Evolutionary conservation across 30 jellyfish, hydroid and myxozoan genomes (phyloP), one percentile per base, ranked within the genome.

Genomic region (Aurelia aurita complex sp. Pacific): DNA sequence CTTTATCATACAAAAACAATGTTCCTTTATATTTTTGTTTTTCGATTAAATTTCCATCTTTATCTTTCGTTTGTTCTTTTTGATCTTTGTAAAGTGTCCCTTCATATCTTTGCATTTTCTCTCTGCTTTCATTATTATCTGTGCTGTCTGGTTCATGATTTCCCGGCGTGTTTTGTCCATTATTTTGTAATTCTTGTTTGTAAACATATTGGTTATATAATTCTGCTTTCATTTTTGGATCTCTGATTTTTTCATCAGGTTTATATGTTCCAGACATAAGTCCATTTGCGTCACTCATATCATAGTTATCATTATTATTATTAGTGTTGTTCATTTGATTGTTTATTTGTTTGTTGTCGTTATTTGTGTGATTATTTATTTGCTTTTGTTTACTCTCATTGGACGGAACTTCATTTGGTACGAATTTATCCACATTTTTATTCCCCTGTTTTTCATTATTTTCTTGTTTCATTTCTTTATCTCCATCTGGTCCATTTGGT

Each of bases 21-120:
- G 91, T 82, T 10, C 91, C 91, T 71, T 70, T 82, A 40, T 82
- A 82, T 73, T 71, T 82, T 40, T 82, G 91, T 62, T 82, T 82
- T 65, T 70, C 91, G 18, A 82, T 54, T 54, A 82, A 64, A 42
- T 82, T 82, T 3, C 91, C 91, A 34, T 42, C 38, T 23, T 64
- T 69, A 64, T 82, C 91, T 5, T 77, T 82, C 13, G 79, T 19
- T 51, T 73, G 57, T 35, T 69, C 91, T 13, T 82, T 64, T 40
- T 69, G 23, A 4, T 82, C 91, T 51, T 82, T 82, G 59, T 82
- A 82, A 12, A 82, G 73, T 38, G 91, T 82, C 18, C 91, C 91
- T 42, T 82, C 91, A 51, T 82, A 82, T 38, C 85, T 52, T 57
- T 69, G 63, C 85, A 82, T 70, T 32, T 74, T 59, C 1, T 57